A percentile compares a stretch with the other conserved stretches of the same genome.
phyloP scores from a whole-genome alignment of 2,888 invertebrate species.

The Endomychus coccineus region DNA sequence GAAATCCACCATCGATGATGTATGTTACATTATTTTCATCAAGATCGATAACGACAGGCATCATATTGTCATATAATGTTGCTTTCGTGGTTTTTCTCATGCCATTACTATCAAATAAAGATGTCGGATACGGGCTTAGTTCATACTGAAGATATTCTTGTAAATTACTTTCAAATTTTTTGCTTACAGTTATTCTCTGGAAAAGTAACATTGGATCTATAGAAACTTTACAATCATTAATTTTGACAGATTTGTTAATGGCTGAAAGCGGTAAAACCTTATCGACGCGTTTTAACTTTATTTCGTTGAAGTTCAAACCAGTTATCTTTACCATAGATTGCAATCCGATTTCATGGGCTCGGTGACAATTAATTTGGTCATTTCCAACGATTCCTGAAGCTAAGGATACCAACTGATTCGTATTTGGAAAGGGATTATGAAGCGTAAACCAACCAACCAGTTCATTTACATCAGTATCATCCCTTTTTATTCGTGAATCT shows the following conservation, averaged over 20 bases:
- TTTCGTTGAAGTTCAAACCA: conserved; percentile 19
- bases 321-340: conserved; percentile 20
- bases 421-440: conserved; percentile 22
- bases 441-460: conserved; percentile 21
- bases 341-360: conserved; percentile 22
- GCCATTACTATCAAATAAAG: conserved; percentile 21
- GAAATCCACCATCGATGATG: conserved; percentile 18
- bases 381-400: conserved; percentile 28
- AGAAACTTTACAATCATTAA: conserved; percentile 21
- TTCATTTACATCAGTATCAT: conserved; percentile 23
- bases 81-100: conserved; percentile 22
- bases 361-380: conserved; percentile 28
- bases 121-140: conserved; percentile 21
- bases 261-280: conserved; percentile 25
- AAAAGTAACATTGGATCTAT: conserved; percentile 23
- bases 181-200: conserved; percentile 24
- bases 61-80: conserved; percentile 22
- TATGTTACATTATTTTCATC: conserved; percentile 16
- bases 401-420: conserved; percentile 23
- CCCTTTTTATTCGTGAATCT: conserved; percentile 21
- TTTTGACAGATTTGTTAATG: conserved; percentile 19
- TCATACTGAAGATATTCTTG: conserved; percentile 23
- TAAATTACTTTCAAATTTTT: conserved; percentile 25
- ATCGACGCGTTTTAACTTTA: conserved; percentile 29
- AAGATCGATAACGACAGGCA: conserved; percentile 9